Conservation (phyloP, 2,113 vertebrate species). For the Danio rerio region GRCz12tu NC_133196.1:12150501-12151000, state of each 20-base stretch:
- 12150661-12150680: background rate
- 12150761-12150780: background rate
- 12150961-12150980: slow-evolving; percentile 60
- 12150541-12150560: background rate
- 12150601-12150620: slow-evolving; percentile 43
- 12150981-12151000: slow-evolving; percentile 41
- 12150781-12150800: too few relatives aligned
- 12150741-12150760: background rate
- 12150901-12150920: slow-evolving; percentile 69
- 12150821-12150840: background rate
- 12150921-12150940: slow-evolving; percentile 67
- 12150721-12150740: background rate
- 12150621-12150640: background rate
- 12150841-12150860: background rate
- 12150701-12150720: background rate
- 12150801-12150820: too few relatives aligned
- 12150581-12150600: slow-evolving; percentile 47
- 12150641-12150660: background rate
- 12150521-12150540: background rate
- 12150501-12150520: too few relatives aligned
- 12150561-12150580: background rate
- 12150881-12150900: slow-evolving; percentile 61
- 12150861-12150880: background rate
- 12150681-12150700: background rate
- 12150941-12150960: slow-evolving; percentile 66